Base-by-base conservation (phyloP, 92 coral and sea anemone species). In the Pocillopora grandis region DNA sequence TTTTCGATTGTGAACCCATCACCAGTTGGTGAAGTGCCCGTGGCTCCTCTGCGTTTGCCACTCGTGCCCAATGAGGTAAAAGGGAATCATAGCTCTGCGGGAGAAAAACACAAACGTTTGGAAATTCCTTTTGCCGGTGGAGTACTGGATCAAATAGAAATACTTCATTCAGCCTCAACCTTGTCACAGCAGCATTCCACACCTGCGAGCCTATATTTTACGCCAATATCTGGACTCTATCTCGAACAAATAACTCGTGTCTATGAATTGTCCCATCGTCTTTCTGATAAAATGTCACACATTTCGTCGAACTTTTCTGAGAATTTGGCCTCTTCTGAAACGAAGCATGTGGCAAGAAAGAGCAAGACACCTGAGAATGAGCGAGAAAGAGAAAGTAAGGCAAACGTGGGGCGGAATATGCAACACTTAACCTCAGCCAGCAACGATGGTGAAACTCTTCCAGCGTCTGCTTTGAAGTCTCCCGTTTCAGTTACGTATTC, bases 121-220 rank as follows among this genome's bases (percentile, higher is more conserved):
- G 73, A 82, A 72, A 82, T 82, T 72, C 79, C 79, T 5, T 74
- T 82, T 62, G 71, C 72, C 52, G 79, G 86, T 17, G 78, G 86
- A 62, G 9, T 82, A 17, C 12, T 72, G 49, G 62, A 73, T 16
- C 72, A 82, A 82, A 82, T 62, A 2, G 58, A 63, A 37, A 33
- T 64, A 1, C 72, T 82, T 21, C 79, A 62, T 21, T 33, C 71
- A 18, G 20, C 64, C 60, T 17, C 71, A 10, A 2, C 1, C 23
- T 0, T 21, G 5, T 15, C 9, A 36, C 58, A 78, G 56, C 37
- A 14, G 59, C 62, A 42, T 72, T 23, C 23, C 11, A 42, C 62
- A 9, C 13, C 16, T n/a, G 3, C 67, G 3, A 20, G 12, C 11
- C 20, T 68, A 23, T 72, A 64, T 36, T 62, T 74, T 3, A 63